Base-by-base conservation (phyloP, 2,888 invertebrate species). In the Nudaria mundana region DNA sequence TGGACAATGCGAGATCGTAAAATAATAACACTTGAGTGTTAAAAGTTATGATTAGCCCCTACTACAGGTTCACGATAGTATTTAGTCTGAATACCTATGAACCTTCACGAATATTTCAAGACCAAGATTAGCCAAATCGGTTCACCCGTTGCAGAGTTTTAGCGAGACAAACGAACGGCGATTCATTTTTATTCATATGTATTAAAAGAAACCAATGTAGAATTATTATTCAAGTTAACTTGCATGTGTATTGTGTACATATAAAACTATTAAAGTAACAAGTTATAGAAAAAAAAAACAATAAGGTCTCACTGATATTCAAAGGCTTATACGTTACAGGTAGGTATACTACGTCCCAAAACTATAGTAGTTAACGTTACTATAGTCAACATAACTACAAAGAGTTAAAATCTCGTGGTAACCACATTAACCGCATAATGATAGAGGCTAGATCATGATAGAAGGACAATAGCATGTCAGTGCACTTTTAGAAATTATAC, bases 21-120 rank as follows among this genome's bases (percentile, higher is more conserved):
- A 60, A 54, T 60, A 61, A 49, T 60, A 49, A 44, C 46, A 34
- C 48, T 41, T 42, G 45, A 38, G 50, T 56, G 51, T 24, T 58
- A 22, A 31, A 56, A 49, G 40, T 48, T 59, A 43, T 52, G 46
- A 52, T 54, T 15, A 5, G 28, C 2, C 7, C n/a, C 25, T 37
- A 36, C 35, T 29, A 36, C 4, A 25, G 1, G 22, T 22, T 36
- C 29, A 10, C 11, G 10, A 29, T 3, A 29, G 11, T 14, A 8
- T 14, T 29, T 15, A 5, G 5, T 8, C 15, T 25, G 5, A 10
- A 25, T 11, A 24, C n/a, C n/a, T n/a, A n/a, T n/a, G n/a, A n/a
- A n/a, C n/a, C n/a, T n/a, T n/a, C n/a, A n/a, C n/a, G n/a, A n/a
- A n/a, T n/a, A n/a, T n/a, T n/a, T n/a, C n/a, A n/a, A n/a, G n/a